Evolutionary conservation across 2,888 invertebrate genomes (phyloP), one percentile per base, ranked within the genome.

Genomic region (Mayetiola destructor): DNA sequence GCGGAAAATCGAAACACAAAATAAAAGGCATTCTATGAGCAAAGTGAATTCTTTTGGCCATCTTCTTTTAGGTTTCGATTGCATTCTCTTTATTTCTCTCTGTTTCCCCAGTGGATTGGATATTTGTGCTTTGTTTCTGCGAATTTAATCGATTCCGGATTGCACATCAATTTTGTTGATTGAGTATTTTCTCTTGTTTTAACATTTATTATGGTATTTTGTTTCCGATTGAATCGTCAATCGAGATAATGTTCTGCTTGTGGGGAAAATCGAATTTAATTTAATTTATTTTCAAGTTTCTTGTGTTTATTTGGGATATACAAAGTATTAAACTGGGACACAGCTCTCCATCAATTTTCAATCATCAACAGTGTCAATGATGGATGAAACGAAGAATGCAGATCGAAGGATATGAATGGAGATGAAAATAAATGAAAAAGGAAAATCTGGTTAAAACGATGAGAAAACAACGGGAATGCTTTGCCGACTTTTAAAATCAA

Each of bases 131-230:
- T 48, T 27, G 14, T 3, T 48, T 23, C 27, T 48, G 23, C 27
- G 27, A 48, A 48, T 16, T 48, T 48, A 48, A 48, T 48, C 48
- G 48, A 27, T 48, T 48, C 48, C 48, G 27, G 48, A 48, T 48
- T 23, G 48, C 48, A 48, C 48, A 48, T 48, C 48, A 48, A 48
- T 48, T 48, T 48, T 48, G 48, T 48, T 48, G 48, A 48, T 27
- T 27, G 27, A 48, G 48, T 48, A 48, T 3, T 27, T 48, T 48
- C 27, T 48, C n/a, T 23, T 20, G 27, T 20, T 27, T 3, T 48
- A n/a, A 27, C n/a, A 8, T 32, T 37, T 12, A 5, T 6, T 5
- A n/a, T 37, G 37, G 12, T 39, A 10, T 42, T 2, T 4, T 18
- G n/a, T 20, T 23, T 23, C 21, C 12, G 20, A 20, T 18, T 39